Evolutionary conservation across 2,888 invertebrate species (phyloP).

Genomic region (Drosophila picticornis): DNA sequence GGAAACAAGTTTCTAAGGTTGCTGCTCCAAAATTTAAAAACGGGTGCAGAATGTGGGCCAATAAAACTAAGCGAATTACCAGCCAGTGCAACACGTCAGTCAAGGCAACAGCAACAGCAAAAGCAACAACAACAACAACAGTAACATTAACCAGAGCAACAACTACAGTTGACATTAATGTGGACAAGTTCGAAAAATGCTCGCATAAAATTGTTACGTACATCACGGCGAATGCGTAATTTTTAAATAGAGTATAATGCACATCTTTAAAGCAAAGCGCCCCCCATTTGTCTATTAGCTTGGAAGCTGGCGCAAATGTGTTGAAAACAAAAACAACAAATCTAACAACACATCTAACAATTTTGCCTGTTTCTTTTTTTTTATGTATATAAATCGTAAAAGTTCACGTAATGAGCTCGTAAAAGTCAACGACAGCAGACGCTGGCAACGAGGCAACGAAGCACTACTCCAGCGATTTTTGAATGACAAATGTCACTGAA

Average conservation of each 20-base stretch:
- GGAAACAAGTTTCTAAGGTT: conserved; percentile 50
- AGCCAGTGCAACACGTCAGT: conserved; percentile 40
- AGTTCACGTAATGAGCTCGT: conserved; percentile 66
- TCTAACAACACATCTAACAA: conserved; percentile 26
- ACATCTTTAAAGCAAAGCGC: conserved; percentile 34
- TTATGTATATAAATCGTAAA: conserved; percentile 59
- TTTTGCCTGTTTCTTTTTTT: conserved; percentile 34
- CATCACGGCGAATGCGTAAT: conserved; percentile 72
- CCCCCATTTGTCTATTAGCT: conserved; percentile 34
- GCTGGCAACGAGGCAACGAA: conserved; percentile 16
- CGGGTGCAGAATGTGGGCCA: conserved; percentile 55
- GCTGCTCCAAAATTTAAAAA: conserved; percentile 6
- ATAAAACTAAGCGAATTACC: conserved; percentile 60
- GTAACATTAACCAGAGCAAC: conserved; percentile 9
- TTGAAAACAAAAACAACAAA: conserved; percentile 14
- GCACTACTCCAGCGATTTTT: conserved; percentile 19
- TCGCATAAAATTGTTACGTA: conserved; percentile 17
- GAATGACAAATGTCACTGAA: conserved; percentile 41
- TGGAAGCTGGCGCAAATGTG: conserved; percentile 31
- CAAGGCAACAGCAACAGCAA: conserved; percentile 52
- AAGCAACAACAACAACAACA: conserved; percentile 32
- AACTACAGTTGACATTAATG: conserved; percentile 38
- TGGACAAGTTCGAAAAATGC: conserved; percentile 32
- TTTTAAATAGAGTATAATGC: conserved; percentile 51
- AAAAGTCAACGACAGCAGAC: conserved; percentile 48